These are phyloP conservation scores for Amphiduros pacificus DNA, from an alignment of 2,888 invertebrate species.

Conservation along the genomic window DNA sequence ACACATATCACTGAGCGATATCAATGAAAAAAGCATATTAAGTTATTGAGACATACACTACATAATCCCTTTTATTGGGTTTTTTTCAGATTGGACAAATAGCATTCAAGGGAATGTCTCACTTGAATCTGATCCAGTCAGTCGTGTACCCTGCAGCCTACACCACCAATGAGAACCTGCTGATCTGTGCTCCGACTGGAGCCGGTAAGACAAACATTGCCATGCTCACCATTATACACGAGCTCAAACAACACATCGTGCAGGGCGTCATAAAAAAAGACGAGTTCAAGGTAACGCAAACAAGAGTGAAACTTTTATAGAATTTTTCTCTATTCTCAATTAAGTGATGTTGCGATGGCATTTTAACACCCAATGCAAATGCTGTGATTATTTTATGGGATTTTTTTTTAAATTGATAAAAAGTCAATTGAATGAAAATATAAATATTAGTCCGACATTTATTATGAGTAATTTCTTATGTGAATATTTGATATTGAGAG, in stretches of 20 bases:
- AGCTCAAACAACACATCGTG: slow-evolving; percentile 78
- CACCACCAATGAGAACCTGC: slow-evolving; percentile 91
- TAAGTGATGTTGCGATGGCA: too few species aligned
- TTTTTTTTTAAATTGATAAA: too few species aligned
- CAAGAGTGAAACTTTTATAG: too few species aligned
- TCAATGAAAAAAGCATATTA: neutral
- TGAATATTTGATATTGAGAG: too few species aligned
- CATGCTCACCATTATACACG: slow-evolving; percentile 86
- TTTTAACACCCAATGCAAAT: too few species aligned
- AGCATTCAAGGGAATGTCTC: slow-evolving; percentile 84
- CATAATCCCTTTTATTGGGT: too few species aligned
- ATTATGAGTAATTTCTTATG: too few species aligned
- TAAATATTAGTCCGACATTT: too few species aligned
- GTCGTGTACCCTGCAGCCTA: slow-evolving; percentile 95
- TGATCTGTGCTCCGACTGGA: slow-evolving; percentile 98
- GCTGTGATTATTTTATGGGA: too few species aligned
- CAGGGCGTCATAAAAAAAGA: slow-evolving; percentile 80
- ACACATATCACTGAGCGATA: too few species aligned
- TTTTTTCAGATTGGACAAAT: slow-evolving; percentile 74
- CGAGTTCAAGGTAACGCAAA: slow-evolving; percentile 89
- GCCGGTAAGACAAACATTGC: slow-evolving; percentile 99
- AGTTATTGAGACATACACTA: neutral
- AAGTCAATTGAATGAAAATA: too few species aligned
- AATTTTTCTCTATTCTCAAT: too few species aligned
- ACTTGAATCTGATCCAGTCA: slow-evolving; percentile 91